Evolutionary conservation across 2,113 vertebrate genomes (phyloP).

Genomic region (Serilophus lunatus): DNA sequence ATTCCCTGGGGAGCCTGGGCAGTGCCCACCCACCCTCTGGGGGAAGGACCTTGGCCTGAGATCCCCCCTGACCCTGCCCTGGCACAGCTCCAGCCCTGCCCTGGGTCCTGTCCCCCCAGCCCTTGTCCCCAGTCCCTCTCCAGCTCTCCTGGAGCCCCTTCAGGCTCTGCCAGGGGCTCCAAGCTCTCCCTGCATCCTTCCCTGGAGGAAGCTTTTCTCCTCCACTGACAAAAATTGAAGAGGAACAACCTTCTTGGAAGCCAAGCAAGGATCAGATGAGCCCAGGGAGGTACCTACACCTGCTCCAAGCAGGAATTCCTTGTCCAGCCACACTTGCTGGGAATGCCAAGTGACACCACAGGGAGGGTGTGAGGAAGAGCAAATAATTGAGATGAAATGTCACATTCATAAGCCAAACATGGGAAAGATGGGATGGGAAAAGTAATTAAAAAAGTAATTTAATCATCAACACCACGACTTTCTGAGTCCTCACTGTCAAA

Average conservation of each 20-base stretch:
- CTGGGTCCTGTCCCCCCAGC: too few species aligned
- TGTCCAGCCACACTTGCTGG: neutral
- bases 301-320: neutral
- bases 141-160: too few species aligned
- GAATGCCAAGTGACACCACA: neutral
- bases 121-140: too few species aligned
- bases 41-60: too few species aligned
- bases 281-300: rapidly evolving
- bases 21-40: too few species aligned
- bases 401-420: neutral
- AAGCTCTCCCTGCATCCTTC: too few species aligned
- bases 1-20: too few species aligned
- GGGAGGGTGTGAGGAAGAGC: neutral
- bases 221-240: rapidly evolving
- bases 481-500: rapidly evolving
- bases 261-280: neutral
- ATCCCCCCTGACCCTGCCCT: too few species aligned
- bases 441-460: neutral
- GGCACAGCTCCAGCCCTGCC: too few species aligned
- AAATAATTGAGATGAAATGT: neutral
- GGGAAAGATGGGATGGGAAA: neutral
- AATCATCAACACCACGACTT: neutral
- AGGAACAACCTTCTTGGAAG: rapidly evolving
- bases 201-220: too few species aligned
- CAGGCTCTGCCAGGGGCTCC: too few species aligned